These are phyloP conservation scores for Odontamblyopus rebecca DNA, from an alignment of 2,797 vertebrate genomes.

Conservation along the genomic window DNA sequence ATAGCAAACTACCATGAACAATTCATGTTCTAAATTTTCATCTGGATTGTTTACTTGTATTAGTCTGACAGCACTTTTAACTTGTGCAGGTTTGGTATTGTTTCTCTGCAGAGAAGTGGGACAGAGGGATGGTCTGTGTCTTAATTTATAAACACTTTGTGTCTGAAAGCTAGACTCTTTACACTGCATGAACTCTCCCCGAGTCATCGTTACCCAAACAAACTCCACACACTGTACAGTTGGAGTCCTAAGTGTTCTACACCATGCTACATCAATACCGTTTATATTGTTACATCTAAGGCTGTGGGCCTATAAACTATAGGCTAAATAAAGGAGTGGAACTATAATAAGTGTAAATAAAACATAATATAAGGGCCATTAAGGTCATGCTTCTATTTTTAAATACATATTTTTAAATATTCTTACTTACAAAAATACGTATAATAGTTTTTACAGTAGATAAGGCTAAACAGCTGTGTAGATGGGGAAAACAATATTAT, in stretches of 20 bases:
- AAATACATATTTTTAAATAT: too few species aligned
- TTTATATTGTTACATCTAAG: background rate
- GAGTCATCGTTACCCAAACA: conserved; percentile 23
- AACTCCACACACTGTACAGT: conserved; percentile 1
- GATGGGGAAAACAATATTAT: background rate
- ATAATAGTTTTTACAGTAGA: too few species aligned
- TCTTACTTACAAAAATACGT: too few species aligned
- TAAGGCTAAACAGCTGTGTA: background rate
- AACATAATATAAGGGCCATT: background rate
- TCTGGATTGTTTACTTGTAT: background rate
- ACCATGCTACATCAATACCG: background rate
- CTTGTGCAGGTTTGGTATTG: background rate
- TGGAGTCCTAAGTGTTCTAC: conserved; percentile 1
- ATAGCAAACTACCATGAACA: conserved; percentile 8
- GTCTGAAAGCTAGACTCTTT: conserved; percentile 44
- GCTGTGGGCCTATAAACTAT: background rate
- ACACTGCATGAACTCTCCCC: conserved; percentile 37
- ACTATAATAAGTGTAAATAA: background rate
- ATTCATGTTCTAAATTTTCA: background rate
- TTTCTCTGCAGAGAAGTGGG: conserved; percentile 34
- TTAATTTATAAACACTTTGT: conserved; percentile 50
- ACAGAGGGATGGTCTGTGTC: conserved; percentile 44
- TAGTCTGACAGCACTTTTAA: background rate
- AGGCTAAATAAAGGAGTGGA: background rate
- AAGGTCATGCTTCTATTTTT: background rate